Percentiles rank a stretch among this genome's conserved stretches.
Conservation (phyloP, 2,888 invertebrate genomes). For the Drosophila phalerata region DNA sequence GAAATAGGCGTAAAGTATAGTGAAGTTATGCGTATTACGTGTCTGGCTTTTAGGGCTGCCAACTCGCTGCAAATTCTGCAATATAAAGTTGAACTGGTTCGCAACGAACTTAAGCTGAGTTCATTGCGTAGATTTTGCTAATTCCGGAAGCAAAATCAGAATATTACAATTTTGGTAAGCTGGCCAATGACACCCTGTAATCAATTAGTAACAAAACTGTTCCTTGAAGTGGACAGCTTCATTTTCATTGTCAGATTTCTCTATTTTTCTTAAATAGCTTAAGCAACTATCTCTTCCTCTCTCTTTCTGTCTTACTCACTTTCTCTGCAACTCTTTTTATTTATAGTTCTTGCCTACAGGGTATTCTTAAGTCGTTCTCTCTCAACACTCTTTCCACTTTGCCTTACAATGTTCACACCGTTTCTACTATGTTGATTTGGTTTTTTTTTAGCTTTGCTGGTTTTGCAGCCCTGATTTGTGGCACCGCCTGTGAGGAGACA, state of each 20-base stretch:
- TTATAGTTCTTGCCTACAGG: background rate
- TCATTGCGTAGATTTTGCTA: background rate
- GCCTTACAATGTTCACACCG: constrained; percentile 17
- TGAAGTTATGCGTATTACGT: constrained; percentile 70
- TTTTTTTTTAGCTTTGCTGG: background rate
- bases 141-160: background rate
- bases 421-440: constrained; percentile 1
- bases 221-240: background rate
- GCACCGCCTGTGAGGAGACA: constrained; percentile 15
- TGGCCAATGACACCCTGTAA: background rate
- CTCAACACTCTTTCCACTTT: background rate
- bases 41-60: constrained; percentile 53
- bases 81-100: background rate
- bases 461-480: constrained; percentile 44
- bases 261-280: background rate
- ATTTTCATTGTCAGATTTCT: background rate
- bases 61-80: constrained; percentile 10
- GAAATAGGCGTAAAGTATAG: constrained; percentile 73
- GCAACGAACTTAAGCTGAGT: constrained; percentile 1
- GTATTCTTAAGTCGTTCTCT: background rate
- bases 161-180: background rate
- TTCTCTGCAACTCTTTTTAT: background rate
- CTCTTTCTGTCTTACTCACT: background rate
- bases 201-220: background rate
- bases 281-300: background rate